Base-by-base conservation (phyloP, 2,113 vertebrate species). In the Petrocephalus microphthalmus region DNA sequence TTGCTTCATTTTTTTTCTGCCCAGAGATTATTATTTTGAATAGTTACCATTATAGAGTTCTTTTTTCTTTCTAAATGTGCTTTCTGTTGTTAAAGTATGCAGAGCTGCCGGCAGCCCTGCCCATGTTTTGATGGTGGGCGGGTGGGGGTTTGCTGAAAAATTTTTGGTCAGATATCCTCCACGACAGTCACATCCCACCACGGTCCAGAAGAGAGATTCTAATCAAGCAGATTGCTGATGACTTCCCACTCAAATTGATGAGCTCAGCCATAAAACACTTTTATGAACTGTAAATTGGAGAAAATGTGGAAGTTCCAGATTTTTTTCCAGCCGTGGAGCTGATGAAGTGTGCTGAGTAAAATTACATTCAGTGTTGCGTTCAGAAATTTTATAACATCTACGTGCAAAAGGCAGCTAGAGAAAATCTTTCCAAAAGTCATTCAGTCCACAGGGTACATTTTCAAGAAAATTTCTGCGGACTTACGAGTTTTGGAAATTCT, bases 241-340 rank as follows among this genome's bases (percentile, higher is more conserved):
- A 93, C 91, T 89, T 89, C 51, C 88, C 84, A 89, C 90, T 91
- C 92, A 93, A 94, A 94, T 47, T 87, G 88, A 92, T 57, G 2
- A 89, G 52, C 89, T 89, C 87, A 90, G 88, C 85, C 90, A 84
- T 91, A 90, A 92, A 92, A 91, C 87, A 85, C 89, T 42, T 71
- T 52, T 85, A 82, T 85, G 25, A 85, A 45, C 83, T 87, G 51
- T 84, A 33, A 51, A 84, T 60, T 87, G 45, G 11, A 22, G 45
- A 54, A 42, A 78, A 81, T 29, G 60, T 67, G 60, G 10, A 67
- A 13, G 60, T 67, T 67, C n/a, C 60, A 67, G 10, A 29, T 67
- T 13, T 13, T 67, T 67, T 67, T 29, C 3, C 25, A 67, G 29
- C 71, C 2, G 33, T 78, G 15, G 29, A 42, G 71, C 13, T 29